Conservation (phyloP, 2,113 vertebrate genomes). For the Chroicocephalus ridibundus region DNA sequence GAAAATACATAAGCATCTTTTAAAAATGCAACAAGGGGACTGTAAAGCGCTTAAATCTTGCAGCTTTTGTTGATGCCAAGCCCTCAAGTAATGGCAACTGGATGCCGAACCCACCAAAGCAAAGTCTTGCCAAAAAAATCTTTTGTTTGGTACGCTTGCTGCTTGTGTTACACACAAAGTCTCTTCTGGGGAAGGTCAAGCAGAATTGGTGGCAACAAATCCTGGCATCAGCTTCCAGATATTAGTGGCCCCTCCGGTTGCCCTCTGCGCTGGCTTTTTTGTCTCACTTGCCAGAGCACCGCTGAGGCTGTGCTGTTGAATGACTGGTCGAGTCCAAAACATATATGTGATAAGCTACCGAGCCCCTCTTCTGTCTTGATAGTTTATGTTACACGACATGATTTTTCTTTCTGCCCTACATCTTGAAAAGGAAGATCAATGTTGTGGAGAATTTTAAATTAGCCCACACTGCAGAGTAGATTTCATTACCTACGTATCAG, state of each 20-base stretch:
- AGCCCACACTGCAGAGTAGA: not conserved
- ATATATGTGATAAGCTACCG: not conserved
- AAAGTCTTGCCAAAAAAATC: not conserved
- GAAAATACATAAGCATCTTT: not conserved
- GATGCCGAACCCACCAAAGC: not conserved
- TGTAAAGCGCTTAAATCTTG: not conserved
- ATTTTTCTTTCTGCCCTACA: not conserved
- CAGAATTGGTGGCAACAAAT: not conserved
- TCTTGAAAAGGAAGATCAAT: not conserved
- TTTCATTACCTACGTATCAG: constrained; percentile 4
- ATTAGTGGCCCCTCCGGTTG: not conserved
- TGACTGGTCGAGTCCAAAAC: not conserved
- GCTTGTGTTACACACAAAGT: not conserved
- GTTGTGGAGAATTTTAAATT: not conserved
- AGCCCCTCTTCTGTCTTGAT: not conserved
- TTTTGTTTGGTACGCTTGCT: not conserved
- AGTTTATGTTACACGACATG: not conserved
- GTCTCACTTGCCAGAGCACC: not conserved
- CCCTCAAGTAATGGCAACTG: not conserved
- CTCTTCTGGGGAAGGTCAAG: not conserved
- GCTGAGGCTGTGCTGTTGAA: not conserved
- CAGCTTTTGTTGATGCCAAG: not conserved
- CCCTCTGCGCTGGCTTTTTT: not conserved
- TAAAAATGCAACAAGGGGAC: not conserved
- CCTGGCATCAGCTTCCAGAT: not conserved